Conservation (phyloP, 2,888 invertebrate genomes). For the Malachius bipustulatus region DNA sequence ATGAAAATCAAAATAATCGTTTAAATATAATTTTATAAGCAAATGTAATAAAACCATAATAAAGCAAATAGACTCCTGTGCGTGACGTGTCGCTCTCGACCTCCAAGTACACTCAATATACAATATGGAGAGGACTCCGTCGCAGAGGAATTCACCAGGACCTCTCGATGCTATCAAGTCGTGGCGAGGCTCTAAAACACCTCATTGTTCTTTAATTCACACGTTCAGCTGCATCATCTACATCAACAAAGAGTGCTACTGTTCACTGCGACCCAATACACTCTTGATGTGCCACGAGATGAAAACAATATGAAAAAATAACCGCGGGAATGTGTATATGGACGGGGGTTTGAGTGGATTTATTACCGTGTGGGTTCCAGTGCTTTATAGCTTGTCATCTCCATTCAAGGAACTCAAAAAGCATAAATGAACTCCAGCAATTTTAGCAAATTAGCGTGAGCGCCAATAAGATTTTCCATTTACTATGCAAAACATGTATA, state of each 20-base stretch:
- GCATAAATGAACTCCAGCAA: no score
- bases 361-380: no score
- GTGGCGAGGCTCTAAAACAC: constrained; percentile 21
- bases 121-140: not conserved
- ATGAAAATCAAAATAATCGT: not conserved
- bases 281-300: constrained; percentile 12
- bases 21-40: constrained; percentile 7
- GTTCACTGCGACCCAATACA: constrained; percentile 27
- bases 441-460: no score
- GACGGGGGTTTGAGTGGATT: no score
- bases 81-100: no score
- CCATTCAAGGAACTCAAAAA: no score
- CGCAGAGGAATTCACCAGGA: not conserved
- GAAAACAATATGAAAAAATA: no score
- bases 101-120: no score
- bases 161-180: not conserved
- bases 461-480: no score
- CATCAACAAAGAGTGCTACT: constrained; percentile 28
- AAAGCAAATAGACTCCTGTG: constrained; percentile 26
- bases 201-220: constrained; percentile 29
- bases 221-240: constrained; percentile 28
- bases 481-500: no score
- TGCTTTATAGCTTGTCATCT: no score
- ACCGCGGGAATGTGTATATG: no score
- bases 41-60: constrained; percentile 28